These are phyloP conservation scores for Mimachlamys varia DNA, from an alignment of 2,888 invertebrate species.

Conservation along the genomic window DNA sequence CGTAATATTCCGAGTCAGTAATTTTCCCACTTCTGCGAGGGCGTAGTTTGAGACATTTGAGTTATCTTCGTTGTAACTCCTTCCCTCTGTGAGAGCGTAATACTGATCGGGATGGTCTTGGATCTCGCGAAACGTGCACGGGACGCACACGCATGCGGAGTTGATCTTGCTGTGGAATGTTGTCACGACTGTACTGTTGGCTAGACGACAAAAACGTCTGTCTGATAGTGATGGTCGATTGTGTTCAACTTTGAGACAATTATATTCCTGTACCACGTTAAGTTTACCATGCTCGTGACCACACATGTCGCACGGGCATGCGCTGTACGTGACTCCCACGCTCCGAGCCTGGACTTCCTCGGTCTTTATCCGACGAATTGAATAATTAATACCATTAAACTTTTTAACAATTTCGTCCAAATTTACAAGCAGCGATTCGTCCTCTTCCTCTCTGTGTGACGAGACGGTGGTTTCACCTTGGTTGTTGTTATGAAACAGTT, in stretches of 20 bases:
- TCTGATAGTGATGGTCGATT: conserved; percentile 63
- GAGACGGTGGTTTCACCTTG: conserved; percentile 55
- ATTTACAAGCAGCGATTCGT: conserved; percentile 67
- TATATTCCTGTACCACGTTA: conserved; percentile 75
- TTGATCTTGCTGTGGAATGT: conserved; percentile 75
- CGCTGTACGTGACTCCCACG: conserved; percentile 75
- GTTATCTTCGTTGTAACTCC: conserved; percentile 62
- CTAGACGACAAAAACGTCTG: conserved; percentile 69
- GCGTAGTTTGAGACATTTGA: conserved; percentile 60
- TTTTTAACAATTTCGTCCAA: conserved; percentile 74
- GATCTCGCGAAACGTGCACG: conserved; percentile 74
- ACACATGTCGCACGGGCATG: conserved; percentile 73
- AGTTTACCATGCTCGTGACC: conserved; percentile 74
- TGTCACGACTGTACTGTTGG: conserved; percentile 72
- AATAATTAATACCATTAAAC: conserved; percentile 69
- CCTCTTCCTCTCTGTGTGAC: conserved; percentile 52
- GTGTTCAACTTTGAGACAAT: conserved; percentile 69
- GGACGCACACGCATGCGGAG: conserved; percentile 75
- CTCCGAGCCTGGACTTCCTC: conserved; percentile 73
- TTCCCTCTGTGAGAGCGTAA: conserved; percentile 62
- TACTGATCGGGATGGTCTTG: conserved; percentile 64
- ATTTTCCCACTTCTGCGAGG: conserved; percentile 72
- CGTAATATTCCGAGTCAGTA: conserved; percentile 71
- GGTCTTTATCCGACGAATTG: conserved; percentile 67
- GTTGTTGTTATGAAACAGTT: conserved; percentile 51